Percentiles rank a stretch among this genome's conserved stretches.
These are phyloP conservation scores for Gila orcuttii DNA, from an alignment of 2,113 vertebrate genomes.

Conservation along the genomic window DNA sequence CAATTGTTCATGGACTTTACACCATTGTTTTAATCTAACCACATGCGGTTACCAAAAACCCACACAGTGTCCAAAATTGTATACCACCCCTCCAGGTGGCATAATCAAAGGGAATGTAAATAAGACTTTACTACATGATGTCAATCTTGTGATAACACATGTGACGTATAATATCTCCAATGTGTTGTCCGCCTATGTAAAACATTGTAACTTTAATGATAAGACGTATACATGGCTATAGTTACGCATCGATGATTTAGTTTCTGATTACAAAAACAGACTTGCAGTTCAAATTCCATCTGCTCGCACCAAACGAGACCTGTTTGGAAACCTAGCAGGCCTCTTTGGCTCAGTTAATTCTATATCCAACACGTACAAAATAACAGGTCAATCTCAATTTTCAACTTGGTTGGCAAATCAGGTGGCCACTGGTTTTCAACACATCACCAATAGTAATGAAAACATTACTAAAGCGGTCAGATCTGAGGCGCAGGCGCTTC, in stretches of 20 bases:
- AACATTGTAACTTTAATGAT: background rate
- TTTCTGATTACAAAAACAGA: constrained; percentile 31
- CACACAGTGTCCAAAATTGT: background rate
- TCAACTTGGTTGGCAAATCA: no score
- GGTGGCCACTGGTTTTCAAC: background rate
- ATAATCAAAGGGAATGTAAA: background rate
- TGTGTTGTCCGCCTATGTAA: background rate
- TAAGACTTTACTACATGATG: background rate
- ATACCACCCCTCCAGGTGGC: background rate
- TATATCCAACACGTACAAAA: no score
- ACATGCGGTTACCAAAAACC: background rate
- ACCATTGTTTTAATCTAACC: background rate
- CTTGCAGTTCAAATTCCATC: constrained; percentile 17
- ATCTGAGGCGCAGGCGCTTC: constrained; percentile 8
- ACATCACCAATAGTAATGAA: background rate
- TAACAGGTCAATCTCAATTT: no score
- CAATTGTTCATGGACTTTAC: background rate
- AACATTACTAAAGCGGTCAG: constrained; percentile 9
- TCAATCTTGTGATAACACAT: background rate
- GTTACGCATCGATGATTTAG: constrained; percentile 6
- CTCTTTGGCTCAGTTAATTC: no score
- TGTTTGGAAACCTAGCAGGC: background rate
- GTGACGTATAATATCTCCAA: background rate
- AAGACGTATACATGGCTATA: constrained; percentile 29
- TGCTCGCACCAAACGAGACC: background rate